phyloP scores from a whole-genome alignment of 2,797 vertebrate genomes.

The Labeo calbasu region DNA sequence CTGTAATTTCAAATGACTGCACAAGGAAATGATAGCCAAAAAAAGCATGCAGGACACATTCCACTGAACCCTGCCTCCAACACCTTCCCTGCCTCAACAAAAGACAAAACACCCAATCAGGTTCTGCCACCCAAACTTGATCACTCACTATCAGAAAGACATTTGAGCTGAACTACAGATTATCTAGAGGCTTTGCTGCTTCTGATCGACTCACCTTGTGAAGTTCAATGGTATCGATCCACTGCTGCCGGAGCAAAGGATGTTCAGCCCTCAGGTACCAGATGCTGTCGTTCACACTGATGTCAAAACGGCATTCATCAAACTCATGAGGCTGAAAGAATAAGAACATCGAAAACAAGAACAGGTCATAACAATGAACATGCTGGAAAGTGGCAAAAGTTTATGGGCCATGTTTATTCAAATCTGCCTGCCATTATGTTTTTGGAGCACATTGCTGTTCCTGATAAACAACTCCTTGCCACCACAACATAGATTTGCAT shows the following conservation, averaged over 20 bases:
- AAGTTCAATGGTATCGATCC: slow-evolving; percentile 95
- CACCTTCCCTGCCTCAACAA: not conserved
- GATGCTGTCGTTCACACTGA: slow-evolving; percentile 96
- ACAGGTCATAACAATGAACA: not conserved
- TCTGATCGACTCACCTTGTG: slow-evolving; percentile 84
- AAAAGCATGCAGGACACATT: not conserved
- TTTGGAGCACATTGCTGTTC: not conserved
- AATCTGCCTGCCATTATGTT: not conserved
- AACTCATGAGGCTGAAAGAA: slow-evolving; percentile 92
- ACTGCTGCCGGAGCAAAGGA: slow-evolving; percentile 91
- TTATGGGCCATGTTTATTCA: not conserved
- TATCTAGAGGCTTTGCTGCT: not conserved
- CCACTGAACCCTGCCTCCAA: not conserved
- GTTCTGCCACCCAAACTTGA: slow-evolving; percentile 17
- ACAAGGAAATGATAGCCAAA: not conserved
- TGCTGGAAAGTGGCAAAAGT: not conserved
- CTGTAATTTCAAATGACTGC: not conserved
- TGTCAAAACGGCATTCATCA: slow-evolving; percentile 97
- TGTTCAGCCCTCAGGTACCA: slow-evolving; percentile 97
- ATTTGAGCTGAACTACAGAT: not conserved
- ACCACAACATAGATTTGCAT: slow-evolving; percentile 6
- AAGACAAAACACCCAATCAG: slow-evolving; percentile 7
- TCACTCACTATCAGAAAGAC: not conserved
- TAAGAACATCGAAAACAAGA: not conserved
- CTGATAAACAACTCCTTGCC: slow-evolving; percentile 14